A percentile compares a stretch with the other conserved stretches of the same genome.
These are phyloP conservation scores for Sminthopsis crassicaudata DNA, from an alignment of 2,113 vertebrate species.

Conservation along the genomic window DNA sequence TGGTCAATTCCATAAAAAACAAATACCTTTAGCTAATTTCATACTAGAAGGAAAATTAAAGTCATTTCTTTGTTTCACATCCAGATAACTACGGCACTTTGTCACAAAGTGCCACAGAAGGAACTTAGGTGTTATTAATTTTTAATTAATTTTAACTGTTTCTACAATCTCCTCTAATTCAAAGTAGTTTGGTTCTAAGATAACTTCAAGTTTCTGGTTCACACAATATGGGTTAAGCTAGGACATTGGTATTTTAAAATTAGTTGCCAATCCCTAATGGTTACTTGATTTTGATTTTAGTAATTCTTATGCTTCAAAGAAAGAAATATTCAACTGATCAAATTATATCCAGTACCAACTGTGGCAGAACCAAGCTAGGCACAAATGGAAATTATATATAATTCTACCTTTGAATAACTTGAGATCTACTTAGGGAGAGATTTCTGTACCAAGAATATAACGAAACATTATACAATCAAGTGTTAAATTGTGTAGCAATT, in stretches of 20 bases:
- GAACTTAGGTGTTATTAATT: background rate
- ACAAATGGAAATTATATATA: background rate
- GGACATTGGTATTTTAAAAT: background rate
- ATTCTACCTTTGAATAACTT: background rate
- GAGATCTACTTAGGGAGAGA: background rate
- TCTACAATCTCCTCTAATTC: background rate
- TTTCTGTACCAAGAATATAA: too few relatives aligned
- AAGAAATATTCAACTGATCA: background rate
- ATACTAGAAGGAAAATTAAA: background rate
- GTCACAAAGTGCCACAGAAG: background rate
- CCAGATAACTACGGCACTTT: background rate
- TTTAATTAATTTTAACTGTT: background rate
- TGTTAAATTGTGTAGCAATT: too few relatives aligned
- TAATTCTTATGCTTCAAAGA: background rate
- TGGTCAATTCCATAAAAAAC: background rate
- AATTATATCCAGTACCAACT: background rate
- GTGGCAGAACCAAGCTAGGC: background rate
- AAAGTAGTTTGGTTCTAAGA: background rate
- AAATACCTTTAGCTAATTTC: background rate
- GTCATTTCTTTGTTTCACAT: background rate
- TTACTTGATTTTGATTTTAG: background rate
- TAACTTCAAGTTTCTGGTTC: background rate
- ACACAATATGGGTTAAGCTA: background rate
- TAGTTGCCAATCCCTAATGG: background rate
- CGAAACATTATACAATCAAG: too few relatives aligned